phyloP scores from a whole-genome alignment of 2,888 invertebrate genomes.

The Lydus trimaculatus region DNA sequence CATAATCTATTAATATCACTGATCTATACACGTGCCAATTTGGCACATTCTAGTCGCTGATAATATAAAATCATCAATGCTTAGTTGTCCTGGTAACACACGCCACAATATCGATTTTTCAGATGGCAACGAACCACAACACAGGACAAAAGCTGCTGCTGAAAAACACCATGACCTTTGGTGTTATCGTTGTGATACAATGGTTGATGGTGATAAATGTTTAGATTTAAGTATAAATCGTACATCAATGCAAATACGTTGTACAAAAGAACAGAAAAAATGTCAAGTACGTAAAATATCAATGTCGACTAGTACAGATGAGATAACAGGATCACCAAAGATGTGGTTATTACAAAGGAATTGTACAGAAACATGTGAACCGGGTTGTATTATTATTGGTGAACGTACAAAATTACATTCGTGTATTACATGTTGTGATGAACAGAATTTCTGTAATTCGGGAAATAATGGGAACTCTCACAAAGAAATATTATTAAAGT shows the following conservation, averaged over 20 bases:
- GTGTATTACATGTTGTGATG: constrained; percentile 86
- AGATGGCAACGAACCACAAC: constrained; percentile 56
- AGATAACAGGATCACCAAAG: constrained; percentile 75
- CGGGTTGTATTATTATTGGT: constrained; percentile 88
- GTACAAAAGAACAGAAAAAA: constrained; percentile 76
- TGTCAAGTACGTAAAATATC: constrained; percentile 83
- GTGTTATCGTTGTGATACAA: constrained; percentile 83
- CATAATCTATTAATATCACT: neutral
- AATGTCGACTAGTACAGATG: constrained; percentile 83
- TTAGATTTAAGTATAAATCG: constrained; percentile 70
- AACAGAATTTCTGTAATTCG: constrained; percentile 78
- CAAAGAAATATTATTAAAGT: neutral
- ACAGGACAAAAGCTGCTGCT: constrained; percentile 81
- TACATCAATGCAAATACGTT: constrained; percentile 73
- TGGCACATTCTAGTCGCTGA: constrained; percentile 12
- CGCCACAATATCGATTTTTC: constrained; percentile 44
- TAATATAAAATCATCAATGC: neutral
- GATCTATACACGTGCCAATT: neutral
- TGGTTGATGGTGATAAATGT: constrained; percentile 76
- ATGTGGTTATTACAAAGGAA: constrained; percentile 87
- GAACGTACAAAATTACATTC: constrained; percentile 88
- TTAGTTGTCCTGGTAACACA: constrained; percentile 42
- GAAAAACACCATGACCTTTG: constrained; percentile 80
- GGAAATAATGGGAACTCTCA: constrained; percentile 63
- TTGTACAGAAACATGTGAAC: constrained; percentile 83